Conservation (phyloP, 2,113 vertebrate genomes). For the Crocuta crocuta region DNA sequence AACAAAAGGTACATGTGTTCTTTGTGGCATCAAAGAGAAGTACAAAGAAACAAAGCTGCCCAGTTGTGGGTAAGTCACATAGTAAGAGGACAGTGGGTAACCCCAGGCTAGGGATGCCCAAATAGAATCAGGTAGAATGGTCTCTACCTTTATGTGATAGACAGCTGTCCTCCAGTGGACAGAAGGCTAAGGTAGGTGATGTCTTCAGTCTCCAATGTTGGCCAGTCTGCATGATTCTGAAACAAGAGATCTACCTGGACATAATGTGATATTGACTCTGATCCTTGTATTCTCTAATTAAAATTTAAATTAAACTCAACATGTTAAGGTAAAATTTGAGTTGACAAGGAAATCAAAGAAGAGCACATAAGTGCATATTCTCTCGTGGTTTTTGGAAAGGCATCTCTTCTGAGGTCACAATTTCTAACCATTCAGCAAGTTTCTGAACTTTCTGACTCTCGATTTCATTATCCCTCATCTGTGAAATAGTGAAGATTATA, state of each 20-base stretch:
- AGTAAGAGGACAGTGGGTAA: rapidly evolving
- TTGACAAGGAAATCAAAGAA: background rate
- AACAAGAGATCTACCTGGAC: background rate
- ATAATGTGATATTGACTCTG: background rate
- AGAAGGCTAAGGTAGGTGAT: background rate
- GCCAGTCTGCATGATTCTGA: background rate
- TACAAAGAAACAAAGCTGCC: background rate
- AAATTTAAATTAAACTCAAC: background rate
- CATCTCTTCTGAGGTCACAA: background rate
- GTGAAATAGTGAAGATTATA: background rate
- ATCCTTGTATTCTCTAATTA: background rate
- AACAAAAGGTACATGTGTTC: background rate
- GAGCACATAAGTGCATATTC: background rate
- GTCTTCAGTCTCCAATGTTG: rapidly evolving
- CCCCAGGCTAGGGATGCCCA: background rate
- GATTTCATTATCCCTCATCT: background rate
- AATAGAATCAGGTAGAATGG: background rate
- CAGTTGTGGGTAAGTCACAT: too few relatives aligned
- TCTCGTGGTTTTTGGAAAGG: background rate
- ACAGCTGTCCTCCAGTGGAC: rapidly evolving
- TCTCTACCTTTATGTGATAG: background rate
- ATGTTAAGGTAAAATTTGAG: background rate
- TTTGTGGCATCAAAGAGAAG: background rate
- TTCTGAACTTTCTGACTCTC: background rate
- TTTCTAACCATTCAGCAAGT: background rate